Conservation (phyloP, 1,140 invertebrate species). For the Archivesica marissinica region DNA sequence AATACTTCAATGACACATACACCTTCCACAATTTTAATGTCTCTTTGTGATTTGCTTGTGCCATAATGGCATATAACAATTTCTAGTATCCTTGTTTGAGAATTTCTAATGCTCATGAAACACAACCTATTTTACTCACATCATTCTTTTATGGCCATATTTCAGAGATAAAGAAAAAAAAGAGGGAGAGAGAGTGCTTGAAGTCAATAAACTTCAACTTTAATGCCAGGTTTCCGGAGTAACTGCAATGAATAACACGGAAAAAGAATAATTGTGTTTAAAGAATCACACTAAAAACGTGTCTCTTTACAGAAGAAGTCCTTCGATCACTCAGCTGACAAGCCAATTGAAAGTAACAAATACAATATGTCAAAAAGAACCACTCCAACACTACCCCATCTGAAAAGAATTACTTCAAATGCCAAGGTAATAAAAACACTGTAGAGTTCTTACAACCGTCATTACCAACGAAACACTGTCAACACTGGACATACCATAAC, state of each 20-base stretch:
- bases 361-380: neutral
- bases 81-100: too few species aligned
- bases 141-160: neutral
- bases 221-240: neutral
- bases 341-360: neutral
- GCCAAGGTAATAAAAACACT: slow-evolving; percentile 12
- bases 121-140: neutral
- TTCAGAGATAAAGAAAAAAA: neutral
- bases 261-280: slow-evolving; percentile 1
- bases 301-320: neutral
- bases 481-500: neutral
- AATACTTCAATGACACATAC: too few species aligned
- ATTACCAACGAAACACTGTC: neutral
- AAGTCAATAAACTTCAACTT: neutral
- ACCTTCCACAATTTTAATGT: too few species aligned
- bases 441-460: neutral
- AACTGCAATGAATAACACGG: neutral
- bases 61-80: too few species aligned
- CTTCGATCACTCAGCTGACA: neutral
- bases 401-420: neutral
- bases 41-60: too few species aligned
- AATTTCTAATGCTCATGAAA: too few species aligned
- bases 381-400: neutral
- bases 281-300: neutral
- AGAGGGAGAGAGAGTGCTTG: neutral